Base-by-base conservation (phyloP, 2,113 vertebrate genomes). In the Laterallus jamaicensis region DNA sequence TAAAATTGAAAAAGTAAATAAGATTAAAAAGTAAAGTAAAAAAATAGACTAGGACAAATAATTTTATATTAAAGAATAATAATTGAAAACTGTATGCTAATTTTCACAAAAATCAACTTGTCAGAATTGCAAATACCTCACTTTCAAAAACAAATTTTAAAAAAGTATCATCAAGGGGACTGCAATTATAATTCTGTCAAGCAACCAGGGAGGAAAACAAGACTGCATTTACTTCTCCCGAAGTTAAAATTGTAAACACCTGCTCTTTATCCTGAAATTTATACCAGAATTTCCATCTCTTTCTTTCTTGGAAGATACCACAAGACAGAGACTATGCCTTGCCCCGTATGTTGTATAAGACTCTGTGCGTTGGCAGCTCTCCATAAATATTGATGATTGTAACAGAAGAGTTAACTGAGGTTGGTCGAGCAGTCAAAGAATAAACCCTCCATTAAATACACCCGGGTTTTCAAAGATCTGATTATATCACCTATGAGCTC, bases 361-460 rank as follows among this genome's bases (percentile, higher is more conserved):
- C 44, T 82, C 26, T 91, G 42, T 59, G 59, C 0, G 0, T 92
- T 97, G 95, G 95, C 92, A 93, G 37, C 66, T 73, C 10, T 60
- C 95, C 93, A 95, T 69, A 95, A 92, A 94, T 82, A 94, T 64
- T 92, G 93, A 94, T 95, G 95, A 94, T 37, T 69, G 93, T 91
- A 96, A 90, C 95, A 94, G 91, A 94, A 93, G 86, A 86, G 90
- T 96, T 95, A 97, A 96, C 69, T 90, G 91, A 82, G 85, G 67
- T 82, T 94, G 92, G 58, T 96, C 93, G 90, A 93, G 68, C 68
- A 92, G 74, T 71, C 59, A 82, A 90, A 94, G 66, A 91, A 91
- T 83, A 95, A 95, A 95, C 90, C 67, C 74, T 76, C 29, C 32
- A 68, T 32, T 66, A 93, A 91, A 92, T 77, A 63, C 75, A 64